Base-by-base conservation (phyloP, 2,888 invertebrate species). In the Drosophila putrida region DNA sequence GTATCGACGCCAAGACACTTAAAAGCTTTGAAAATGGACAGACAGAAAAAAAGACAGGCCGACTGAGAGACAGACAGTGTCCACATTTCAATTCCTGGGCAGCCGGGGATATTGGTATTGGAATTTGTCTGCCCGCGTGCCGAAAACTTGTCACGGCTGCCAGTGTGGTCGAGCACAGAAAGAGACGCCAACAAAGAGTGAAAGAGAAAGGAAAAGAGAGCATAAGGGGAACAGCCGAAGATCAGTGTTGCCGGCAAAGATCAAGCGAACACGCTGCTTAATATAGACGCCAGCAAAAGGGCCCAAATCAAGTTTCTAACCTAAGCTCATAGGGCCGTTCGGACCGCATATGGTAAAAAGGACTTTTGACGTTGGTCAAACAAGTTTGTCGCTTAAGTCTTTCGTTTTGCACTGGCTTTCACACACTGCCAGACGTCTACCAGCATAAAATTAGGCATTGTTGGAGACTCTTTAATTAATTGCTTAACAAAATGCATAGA, bases 41-140 rank as follows among this genome's bases (percentile, higher is more conserved):
- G 55, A 50, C 49, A 38, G 38, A 27, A 43, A 33, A 31, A 9
- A 6, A 8, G 35, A 38, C 39, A 33, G 39, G 38, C 46, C 27
- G 49, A 58, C 25, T 43, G 27, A 41, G 6, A 44, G n/a, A 50
- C 38, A 55, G 35, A 59, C 33, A 28, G 35, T 38, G 63, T 50
- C 61, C 74, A 65, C 67, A 81, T 84, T 84, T 73, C 69, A 77
- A 76, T 76, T 75, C 76, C 74, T 76, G 79, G 70, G 60, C 61
- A 58, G 53, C 60, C 43, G 73, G 36, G n/a, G 57, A 41, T 4
- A 57, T 68, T 77, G 79, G 41, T 58, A 51, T 38, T 65, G 74
- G 85, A 90, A 90, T 90, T 88, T 84, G 91, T 90, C 77, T 88
- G 87, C 85, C 90, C 91, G 90, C 90, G 91, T 90, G 90, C 90